Conservation (phyloP, 2,888 invertebrate genomes). For the Cotesia congregata region DNA sequence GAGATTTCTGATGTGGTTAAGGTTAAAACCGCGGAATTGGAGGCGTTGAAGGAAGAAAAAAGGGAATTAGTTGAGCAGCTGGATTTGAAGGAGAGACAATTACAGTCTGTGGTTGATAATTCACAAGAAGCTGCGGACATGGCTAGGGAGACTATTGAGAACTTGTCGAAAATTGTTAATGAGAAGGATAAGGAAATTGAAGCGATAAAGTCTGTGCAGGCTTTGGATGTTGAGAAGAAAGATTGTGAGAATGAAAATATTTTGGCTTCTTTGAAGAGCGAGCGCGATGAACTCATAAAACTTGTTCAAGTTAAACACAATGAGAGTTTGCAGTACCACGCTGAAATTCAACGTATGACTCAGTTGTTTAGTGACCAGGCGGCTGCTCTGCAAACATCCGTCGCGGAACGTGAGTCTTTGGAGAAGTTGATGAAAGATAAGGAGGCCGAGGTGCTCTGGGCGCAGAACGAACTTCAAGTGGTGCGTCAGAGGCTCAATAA, state of each 20-base stretch:
- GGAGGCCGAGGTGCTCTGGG: constrained; percentile 59
- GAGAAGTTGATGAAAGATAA: constrained; percentile 57
- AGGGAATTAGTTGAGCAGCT: constrained; percentile 55
- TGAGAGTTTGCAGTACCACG: constrained; percentile 87
- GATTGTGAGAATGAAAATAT: constrained; percentile 46
- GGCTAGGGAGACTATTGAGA: constrained; percentile 65
- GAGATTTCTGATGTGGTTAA: constrained; percentile 42
- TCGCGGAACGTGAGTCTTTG: constrained; percentile 69
- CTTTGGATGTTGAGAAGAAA: constrained; percentile 37
- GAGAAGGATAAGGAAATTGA: constrained; percentile 69
- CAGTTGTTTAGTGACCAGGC: constrained; percentile 67
- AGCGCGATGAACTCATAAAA: constrained; percentile 80
- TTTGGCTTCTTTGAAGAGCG: constrained; percentile 67
- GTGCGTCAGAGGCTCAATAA: constrained; percentile 64
- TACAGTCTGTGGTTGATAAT: constrained; percentile 60
- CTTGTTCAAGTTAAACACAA: constrained; percentile 86
- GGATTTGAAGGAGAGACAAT: constrained; percentile 41
- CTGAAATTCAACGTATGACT: constrained; percentile 85
- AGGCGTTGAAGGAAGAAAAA: constrained; percentile 41
- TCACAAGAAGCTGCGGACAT: constrained; percentile 58
- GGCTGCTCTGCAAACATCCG: constrained; percentile 67
- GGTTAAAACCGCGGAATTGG: constrained; percentile 43
- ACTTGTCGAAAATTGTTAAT: constrained; percentile 63
- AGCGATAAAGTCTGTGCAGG: constrained; percentile 50
- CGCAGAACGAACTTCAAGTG: constrained; percentile 62